phyloP scores from a whole-genome alignment of 2,888 invertebrate species.

The Gibbula magus region DNA sequence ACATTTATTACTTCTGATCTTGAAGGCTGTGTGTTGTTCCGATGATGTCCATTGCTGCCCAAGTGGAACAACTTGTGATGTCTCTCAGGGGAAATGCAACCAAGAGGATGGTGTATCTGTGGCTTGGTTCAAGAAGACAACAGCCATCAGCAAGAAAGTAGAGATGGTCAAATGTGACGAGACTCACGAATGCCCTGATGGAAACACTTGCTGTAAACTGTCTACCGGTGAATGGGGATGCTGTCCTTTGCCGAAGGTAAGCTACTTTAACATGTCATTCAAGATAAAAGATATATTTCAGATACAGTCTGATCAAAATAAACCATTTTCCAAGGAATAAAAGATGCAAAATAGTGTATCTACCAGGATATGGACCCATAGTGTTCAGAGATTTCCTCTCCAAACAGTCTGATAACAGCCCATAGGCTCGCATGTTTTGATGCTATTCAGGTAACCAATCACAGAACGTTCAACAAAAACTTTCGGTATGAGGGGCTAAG shows the following conservation, averaged over 20 bases:
- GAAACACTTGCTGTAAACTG: slow-evolving; percentile 60
- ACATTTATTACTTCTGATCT: too few species aligned
- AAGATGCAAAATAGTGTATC: too few species aligned
- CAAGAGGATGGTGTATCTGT: slow-evolving; percentile 34
- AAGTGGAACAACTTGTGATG: slow-evolving; percentile 54
- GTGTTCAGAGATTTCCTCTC: too few species aligned
- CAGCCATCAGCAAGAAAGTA: not conserved
- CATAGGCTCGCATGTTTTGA: too few species aligned
- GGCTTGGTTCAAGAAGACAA: slow-evolving; percentile 3
- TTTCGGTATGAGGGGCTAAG: too few species aligned
- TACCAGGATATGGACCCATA: too few species aligned
- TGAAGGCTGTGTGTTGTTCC: slow-evolving; percentile 59
- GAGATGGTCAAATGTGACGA: not conserved
- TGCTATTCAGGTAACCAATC: too few species aligned
- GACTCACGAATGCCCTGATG: slow-evolving; percentile 40
- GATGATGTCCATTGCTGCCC: slow-evolving; percentile 67
- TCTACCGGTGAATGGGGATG: slow-evolving; percentile 55
- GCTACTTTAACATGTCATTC: not conserved
- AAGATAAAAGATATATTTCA: slow-evolving; percentile 27
- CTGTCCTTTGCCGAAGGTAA: slow-evolving; percentile 60
- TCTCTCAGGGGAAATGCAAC: slow-evolving; percentile 45
- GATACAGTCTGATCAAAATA: not conserved
- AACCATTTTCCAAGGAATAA: too few species aligned
- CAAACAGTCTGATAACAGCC: too few species aligned
- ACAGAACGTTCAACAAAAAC: too few species aligned